A percentile compares a stretch with the other conserved stretches of the same genome.
phyloP scores from a whole-genome alignment of 2,888 invertebrate genomes.

The Stenodema calcarata region DNA sequence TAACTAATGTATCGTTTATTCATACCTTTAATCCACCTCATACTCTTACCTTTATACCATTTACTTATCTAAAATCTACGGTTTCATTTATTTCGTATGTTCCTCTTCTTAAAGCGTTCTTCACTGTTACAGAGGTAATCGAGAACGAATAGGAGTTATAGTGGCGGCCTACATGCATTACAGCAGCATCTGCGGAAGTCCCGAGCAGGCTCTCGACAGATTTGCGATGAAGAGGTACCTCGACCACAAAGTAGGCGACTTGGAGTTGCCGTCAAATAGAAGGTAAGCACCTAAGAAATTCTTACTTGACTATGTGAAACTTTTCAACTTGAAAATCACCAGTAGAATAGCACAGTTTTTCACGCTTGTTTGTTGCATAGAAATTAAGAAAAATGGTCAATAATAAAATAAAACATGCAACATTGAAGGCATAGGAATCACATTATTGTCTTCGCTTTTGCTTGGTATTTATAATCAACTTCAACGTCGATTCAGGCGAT shows the following conservation, averaged over 20 bases:
- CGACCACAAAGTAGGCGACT: constrained; percentile 77
- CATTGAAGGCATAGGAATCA: too few relatives aligned
- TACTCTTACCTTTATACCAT: too few relatives aligned
- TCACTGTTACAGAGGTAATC: constrained; percentile 73
- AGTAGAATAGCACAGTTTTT: too few relatives aligned
- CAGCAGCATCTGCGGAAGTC: constrained; percentile 85
- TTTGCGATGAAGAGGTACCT: constrained; percentile 92
- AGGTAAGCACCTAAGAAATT: constrained; percentile 64
- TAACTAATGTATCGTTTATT: too few relatives aligned
- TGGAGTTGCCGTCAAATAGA: constrained; percentile 77
- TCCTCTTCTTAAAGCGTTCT: background rate
- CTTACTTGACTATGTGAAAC: background rate
- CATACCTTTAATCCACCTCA: too few relatives aligned
- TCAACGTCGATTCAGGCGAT: too few relatives aligned
- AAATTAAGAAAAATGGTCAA: too few relatives aligned
- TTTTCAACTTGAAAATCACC: background rate
- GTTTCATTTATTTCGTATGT: too few relatives aligned
- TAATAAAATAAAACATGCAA: background rate
- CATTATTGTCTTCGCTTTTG: too few relatives aligned
- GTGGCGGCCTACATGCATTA: constrained; percentile 94
- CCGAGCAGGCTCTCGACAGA: constrained; percentile 83
- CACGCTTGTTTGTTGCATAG: too few relatives aligned
- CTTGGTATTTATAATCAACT: too few relatives aligned
- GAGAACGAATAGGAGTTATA: constrained; percentile 84
- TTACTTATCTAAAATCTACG: too few relatives aligned